These are phyloP conservation scores for Gadopsis marmoratus DNA, from an alignment of 2,797 vertebrate genomes.

Conservation along the genomic window DNA sequence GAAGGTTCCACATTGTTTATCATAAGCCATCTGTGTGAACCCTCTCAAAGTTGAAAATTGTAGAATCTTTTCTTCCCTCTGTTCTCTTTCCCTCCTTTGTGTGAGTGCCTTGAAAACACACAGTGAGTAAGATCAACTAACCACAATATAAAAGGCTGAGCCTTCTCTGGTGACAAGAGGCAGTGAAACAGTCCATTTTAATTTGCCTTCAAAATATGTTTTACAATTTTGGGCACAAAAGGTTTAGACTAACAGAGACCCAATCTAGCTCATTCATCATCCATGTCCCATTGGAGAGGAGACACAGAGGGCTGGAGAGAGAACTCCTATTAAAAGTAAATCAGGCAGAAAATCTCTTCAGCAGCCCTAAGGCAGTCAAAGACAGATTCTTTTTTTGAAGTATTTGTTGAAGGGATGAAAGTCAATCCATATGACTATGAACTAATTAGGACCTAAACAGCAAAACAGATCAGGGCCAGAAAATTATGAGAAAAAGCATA, in stretches of 20 bases:
- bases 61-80: conserved; percentile 69
- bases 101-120: conserved; percentile 57
- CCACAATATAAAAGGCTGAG: conserved; percentile 50
- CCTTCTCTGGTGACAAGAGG: conserved; percentile 65
- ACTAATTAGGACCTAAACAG: conserved; percentile 48
- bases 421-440: conserved; percentile 16
- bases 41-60: conserved; percentile 71
- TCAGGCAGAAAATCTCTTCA: conserved; percentile 75
- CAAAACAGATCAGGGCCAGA: conserved; percentile 31
- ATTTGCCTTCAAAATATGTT: conserved; percentile 72
- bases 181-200: conserved; percentile 67
- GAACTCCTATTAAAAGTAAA: conserved; percentile 71
- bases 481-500: conserved; percentile 21
- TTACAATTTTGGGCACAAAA: conserved; percentile 61
- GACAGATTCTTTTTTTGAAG: conserved; percentile 43
- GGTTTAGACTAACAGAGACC: conserved; percentile 59
- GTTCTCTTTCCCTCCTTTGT: conserved; percentile 59
- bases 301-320: conserved; percentile 58
- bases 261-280: conserved; percentile 67
- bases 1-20: conserved; percentile 80
- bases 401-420: conserved; percentile 44
- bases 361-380: conserved; percentile 59
- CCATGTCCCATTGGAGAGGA: conserved; percentile 48
- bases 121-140: conserved; percentile 52
- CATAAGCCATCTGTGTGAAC: conserved; percentile 83